phyloP scores from a whole-genome alignment of 2,888 invertebrate species.

The Ethmia dodecea region DNA sequence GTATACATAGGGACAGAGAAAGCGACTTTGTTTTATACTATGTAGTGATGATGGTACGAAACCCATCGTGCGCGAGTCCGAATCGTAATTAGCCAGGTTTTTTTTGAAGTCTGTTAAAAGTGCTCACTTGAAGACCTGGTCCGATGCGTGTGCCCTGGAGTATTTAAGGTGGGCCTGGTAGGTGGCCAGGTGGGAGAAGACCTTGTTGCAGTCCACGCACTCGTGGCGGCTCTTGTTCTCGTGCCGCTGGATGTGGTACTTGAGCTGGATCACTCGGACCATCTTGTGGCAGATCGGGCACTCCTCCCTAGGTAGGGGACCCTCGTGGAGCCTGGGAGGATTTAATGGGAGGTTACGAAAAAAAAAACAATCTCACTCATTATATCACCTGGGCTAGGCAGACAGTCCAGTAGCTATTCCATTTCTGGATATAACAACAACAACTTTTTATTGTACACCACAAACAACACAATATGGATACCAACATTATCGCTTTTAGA shows the following conservation, averaged over 20 bases:
- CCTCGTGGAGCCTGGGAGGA: conserved; percentile 52
- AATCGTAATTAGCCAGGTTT: too few species aligned
- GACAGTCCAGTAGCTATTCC: too few species aligned
- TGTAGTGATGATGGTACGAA: too few species aligned
- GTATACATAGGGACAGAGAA: too few species aligned
- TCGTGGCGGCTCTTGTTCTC: conserved; percentile 46
- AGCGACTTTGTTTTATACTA: too few species aligned
- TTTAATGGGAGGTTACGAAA: too few species aligned
- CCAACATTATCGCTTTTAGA: background rate
- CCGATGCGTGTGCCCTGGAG: conserved; percentile 57
- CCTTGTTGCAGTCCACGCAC: conserved; percentile 55
- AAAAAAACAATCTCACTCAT: too few species aligned
- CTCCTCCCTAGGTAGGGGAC: conserved; percentile 51
- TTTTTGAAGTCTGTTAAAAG: too few species aligned
- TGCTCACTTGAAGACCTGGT: conserved; percentile 59
- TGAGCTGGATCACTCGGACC: conserved; percentile 57
- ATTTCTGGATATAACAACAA: background rate
- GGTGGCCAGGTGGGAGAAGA: conserved; percentile 58
- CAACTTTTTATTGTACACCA: background rate
- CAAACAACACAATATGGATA: background rate
- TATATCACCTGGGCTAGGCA: too few species aligned
- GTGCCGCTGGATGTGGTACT: conserved; percentile 61
- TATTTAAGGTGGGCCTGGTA: conserved; percentile 66
- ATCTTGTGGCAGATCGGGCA: conserved; percentile 62
- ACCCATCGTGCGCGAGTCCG: too few species aligned